Percentiles rank a stretch among this genome's conserved stretches.
phyloP scores from a whole-genome alignment of 2,113 vertebrate species.

The Nycticryphes semicollaris region DNA sequence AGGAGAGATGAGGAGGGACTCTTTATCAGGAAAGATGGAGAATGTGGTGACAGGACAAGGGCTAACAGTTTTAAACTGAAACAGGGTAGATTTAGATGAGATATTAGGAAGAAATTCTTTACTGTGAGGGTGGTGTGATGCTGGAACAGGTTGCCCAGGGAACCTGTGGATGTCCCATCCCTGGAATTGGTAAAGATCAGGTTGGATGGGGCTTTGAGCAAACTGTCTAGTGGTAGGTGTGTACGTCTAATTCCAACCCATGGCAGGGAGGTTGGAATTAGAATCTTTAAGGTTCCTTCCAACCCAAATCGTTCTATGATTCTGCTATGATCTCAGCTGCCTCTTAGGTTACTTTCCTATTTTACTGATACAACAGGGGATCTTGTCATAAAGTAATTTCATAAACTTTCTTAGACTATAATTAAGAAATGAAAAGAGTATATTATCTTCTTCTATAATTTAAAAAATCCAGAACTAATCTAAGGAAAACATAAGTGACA shows the following conservation, averaged over 20 bases:
- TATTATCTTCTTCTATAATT: neutral
- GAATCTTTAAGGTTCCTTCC: neutral
- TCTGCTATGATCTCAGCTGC: neutral
- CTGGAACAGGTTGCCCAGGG: neutral
- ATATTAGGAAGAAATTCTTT: neutral
- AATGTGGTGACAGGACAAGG: neutral
- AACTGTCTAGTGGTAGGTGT: neutral
- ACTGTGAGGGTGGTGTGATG: neutral
- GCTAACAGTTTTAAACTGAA: neutral
- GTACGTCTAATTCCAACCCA: too few relatives aligned
- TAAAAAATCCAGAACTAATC: neutral
- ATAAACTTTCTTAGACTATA: neutral
- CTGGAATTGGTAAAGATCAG: neutral
- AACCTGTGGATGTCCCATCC: neutral
- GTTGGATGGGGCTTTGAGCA: neutral
- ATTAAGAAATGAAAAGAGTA: neutral
- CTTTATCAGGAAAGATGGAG: neutral
- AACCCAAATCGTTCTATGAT: neutral
- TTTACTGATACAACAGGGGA: neutral
- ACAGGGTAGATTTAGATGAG: neutral
- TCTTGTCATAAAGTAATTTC: neutral
- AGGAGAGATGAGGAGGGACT: neutral
- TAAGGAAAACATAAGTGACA: neutral
- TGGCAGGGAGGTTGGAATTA: neutral
- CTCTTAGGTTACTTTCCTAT: neutral